phyloP scores from a whole-genome alignment of 2,888 invertebrate species.

The Frankliniella fusca region DNA sequence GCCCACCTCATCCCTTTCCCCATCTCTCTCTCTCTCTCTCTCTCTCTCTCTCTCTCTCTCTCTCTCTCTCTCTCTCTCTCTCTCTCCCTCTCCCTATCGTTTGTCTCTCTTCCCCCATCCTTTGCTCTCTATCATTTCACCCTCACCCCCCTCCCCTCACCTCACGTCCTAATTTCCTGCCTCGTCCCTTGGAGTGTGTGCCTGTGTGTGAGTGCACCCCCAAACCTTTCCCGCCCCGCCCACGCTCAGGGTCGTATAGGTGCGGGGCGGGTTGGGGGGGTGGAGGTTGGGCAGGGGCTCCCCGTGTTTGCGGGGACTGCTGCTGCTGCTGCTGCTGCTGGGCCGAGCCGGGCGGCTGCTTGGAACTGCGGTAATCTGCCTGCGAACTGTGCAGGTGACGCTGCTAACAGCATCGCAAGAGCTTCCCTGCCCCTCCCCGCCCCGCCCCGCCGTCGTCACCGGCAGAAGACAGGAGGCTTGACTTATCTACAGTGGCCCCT shows the following conservation, averaged over 20 bases:
- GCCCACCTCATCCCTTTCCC: background rate
- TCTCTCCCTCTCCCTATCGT: background rate
- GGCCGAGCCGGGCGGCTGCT: background rate
- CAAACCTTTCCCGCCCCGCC: background rate
- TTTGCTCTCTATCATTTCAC: no score
- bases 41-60: background rate
- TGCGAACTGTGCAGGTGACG: slow-evolving; percentile 23
- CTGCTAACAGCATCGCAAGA: slow-evolving; percentile 9
- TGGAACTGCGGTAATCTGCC: slow-evolving; percentile 19
- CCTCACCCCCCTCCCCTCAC: background rate
- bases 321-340: no score
- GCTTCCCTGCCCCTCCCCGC: background rate
- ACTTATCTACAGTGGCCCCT: background rate
- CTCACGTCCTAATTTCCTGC: background rate
- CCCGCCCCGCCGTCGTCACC: slow-evolving; percentile 6
- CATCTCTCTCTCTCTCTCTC: background rate
- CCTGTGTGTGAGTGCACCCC: background rate
- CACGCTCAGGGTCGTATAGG: background rate
- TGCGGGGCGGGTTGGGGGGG: background rate
- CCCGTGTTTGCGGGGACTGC: background rate
- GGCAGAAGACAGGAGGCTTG: slow-evolving; percentile 12
- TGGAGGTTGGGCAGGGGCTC: background rate
- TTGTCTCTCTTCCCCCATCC: background rate
- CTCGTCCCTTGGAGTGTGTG: background rate
- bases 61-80: background rate